Percentiles rank a stretch among this genome's conserved stretches.
Conservation (phyloP, 1,140 invertebrate species). For the Acromyrmex charruanus region DNA sequence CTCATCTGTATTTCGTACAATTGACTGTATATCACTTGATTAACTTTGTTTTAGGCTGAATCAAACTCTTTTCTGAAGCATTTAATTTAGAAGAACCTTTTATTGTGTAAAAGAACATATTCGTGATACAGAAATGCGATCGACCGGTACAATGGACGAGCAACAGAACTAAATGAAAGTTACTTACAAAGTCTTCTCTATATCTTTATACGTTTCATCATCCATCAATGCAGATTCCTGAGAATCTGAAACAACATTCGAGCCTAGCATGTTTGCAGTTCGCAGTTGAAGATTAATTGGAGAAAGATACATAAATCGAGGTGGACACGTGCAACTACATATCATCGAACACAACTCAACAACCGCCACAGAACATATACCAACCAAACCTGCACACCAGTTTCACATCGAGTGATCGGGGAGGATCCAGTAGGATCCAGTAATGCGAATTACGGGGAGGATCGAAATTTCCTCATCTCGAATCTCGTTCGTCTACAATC, state of each 20-base stretch:
- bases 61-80: too few species aligned
- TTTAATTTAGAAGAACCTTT: too few species aligned
- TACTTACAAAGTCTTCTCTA: constrained; percentile 68
- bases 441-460: too few species aligned
- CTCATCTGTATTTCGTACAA: too few species aligned
- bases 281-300: neutral
- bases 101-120: neutral
- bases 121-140: neutral
- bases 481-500: too few species aligned
- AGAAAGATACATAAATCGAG: neutral
- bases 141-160: neutral
- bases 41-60: too few species aligned
- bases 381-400: too few species aligned
- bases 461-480: too few species aligned
- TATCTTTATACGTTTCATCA: constrained; percentile 18
- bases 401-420: too few species aligned
- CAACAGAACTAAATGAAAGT: neutral
- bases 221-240: constrained; percentile 73
- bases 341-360: neutral
- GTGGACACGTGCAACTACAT: neutral
- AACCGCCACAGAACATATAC: too few species aligned
- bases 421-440: too few species aligned
- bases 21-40: too few species aligned
- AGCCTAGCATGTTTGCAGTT: constrained; percentile 49
- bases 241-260: constrained; percentile 65